Percentiles rank a stretch among this genome's conserved stretches.
Evolutionary conservation across 1,140 invertebrate species (phyloP).

Genomic region (Schlechtendalia chinensis): DNA sequence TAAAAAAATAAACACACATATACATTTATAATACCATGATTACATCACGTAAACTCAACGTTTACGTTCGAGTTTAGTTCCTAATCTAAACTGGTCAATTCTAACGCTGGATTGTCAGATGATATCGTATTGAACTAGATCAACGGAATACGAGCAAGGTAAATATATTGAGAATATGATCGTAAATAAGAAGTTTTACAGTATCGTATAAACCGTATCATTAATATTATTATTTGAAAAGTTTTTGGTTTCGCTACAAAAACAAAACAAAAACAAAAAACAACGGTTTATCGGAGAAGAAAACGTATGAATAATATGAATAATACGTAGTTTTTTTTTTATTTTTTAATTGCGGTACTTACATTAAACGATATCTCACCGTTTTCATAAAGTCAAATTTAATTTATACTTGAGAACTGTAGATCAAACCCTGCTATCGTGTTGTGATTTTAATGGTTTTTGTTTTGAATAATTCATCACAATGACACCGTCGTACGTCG

Average conservation of each 20-base stretch:
- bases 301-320: too few species aligned
- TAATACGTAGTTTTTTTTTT: too few species aligned
- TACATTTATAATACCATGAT: background rate
- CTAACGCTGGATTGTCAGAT: background rate
- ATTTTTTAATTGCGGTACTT: background rate
- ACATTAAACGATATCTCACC: background rate
- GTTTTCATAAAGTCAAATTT: background rate
- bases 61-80: background rate
- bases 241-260: too few species aligned
- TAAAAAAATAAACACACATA: background rate
- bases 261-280: too few species aligned
- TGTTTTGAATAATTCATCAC: conserved; percentile 18
- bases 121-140: too few species aligned
- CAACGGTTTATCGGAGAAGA: too few species aligned
- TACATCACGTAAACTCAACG: background rate
- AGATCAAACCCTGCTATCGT: background rate
- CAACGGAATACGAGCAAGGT: too few species aligned
- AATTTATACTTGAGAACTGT: background rate
- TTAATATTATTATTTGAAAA: too few species aligned
- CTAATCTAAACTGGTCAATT: background rate
- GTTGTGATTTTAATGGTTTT: conserved; percentile 10
- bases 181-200: too few species aligned
- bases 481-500: background rate
- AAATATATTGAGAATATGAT: too few species aligned
- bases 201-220: too few species aligned